Evolutionary conservation across 2,113 vertebrate species (phyloP).

Genomic region (Phaetusa simplex): DNA sequence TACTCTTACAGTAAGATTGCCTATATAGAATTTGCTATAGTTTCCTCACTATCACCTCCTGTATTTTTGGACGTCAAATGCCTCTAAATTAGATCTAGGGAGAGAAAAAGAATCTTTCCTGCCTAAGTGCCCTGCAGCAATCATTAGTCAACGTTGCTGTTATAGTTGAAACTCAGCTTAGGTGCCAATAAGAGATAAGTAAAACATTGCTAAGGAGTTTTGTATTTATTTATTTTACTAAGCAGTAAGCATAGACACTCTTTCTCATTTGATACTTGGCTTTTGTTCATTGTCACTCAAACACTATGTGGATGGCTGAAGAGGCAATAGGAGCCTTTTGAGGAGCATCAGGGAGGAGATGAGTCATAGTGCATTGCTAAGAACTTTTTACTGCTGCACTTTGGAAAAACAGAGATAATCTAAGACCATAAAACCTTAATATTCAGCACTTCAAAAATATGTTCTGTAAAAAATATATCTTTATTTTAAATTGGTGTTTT

Average conservation of each 20-base stretch:
- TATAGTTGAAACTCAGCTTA: background rate
- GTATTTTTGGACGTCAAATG: background rate
- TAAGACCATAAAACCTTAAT: background rate
- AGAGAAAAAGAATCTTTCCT: background rate
- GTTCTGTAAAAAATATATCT: background rate
- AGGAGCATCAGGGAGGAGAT: background rate
- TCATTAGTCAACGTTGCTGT: background rate
- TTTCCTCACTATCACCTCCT: background rate
- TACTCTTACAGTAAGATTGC: background rate
- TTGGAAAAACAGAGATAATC: background rate
- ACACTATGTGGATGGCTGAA: background rate
- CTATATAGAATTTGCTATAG: background rate
- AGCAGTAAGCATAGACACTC: background rate
- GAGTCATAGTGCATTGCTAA: background rate
- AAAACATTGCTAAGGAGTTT: background rate
- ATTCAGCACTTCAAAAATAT: background rate
- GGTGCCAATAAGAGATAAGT: background rate
- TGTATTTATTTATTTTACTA: background rate
- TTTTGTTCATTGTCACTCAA: background rate
- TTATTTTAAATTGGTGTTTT: background rate
- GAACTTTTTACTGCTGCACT: background rate
- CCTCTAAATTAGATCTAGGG: background rate
- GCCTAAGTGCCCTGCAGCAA: background rate
- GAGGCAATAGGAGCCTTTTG: background rate
- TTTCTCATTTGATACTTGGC: background rate